Conservation (phyloP, 2,113 vertebrate species). For the Erythrocercus mccallii region DNA sequence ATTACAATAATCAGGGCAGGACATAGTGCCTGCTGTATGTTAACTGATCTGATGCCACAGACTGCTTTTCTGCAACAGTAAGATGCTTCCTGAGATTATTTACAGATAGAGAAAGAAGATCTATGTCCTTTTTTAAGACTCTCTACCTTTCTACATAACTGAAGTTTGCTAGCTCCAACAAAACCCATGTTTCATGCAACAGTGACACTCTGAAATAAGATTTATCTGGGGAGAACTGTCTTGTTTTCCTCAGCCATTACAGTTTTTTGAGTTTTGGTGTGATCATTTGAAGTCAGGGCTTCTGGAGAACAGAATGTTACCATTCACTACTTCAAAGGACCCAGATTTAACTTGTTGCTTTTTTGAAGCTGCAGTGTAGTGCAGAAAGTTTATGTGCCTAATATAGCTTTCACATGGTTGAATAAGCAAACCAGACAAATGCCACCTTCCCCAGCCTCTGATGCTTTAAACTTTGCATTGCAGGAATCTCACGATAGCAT, state of each 20-base stretch:
- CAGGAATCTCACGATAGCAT: not conserved
- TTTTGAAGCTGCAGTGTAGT: not conserved
- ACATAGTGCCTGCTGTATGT: not conserved
- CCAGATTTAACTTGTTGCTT: conserved; percentile 17
- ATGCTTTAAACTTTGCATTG: not conserved
- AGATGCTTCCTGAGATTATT: not conserved
- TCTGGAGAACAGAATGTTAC: not conserved
- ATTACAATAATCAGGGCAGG: conserved; percentile 29
- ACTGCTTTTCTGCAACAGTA: not conserved
- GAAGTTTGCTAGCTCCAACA: not conserved
- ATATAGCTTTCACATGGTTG: not conserved
- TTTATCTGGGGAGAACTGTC: not conserved
- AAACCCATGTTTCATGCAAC: not conserved
- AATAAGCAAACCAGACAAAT: conserved; percentile 29
- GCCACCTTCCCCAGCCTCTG: not conserved
- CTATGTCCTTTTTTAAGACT: not conserved
- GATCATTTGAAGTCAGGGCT: not conserved
- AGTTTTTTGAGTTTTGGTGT: not conserved
- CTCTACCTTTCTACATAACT: not conserved
- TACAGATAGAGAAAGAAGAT: not conserved
- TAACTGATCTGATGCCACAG: not conserved
- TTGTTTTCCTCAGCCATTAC: not conserved
- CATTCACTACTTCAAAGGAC: conserved; percentile 24
- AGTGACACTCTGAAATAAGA: not conserved
- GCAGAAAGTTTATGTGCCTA: conserved; percentile 19